These are phyloP conservation scores for Apotomis turbidana DNA, from an alignment of 2,888 invertebrate genomes.

Conservation along the genomic window DNA sequence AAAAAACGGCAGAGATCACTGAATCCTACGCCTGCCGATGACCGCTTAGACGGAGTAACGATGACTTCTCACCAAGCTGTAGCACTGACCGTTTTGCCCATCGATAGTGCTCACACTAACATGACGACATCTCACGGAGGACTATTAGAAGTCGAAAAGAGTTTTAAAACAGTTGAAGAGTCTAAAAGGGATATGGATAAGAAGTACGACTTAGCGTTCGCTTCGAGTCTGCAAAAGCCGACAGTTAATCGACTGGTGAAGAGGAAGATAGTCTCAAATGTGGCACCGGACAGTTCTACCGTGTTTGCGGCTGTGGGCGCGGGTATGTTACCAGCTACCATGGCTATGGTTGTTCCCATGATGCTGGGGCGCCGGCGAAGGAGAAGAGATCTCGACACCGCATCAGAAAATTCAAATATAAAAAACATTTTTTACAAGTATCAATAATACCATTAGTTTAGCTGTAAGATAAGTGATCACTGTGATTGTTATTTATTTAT, in stretches of 20 bases:
- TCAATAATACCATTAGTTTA: conserved; percentile 43
- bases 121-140: conserved; percentile 89
- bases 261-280: conserved; percentile 66
- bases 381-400: conserved; percentile 56
- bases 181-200: conserved; percentile 74
- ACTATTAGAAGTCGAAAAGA: conserved; percentile 88
- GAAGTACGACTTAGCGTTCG: conserved; percentile 64
- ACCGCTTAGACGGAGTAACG: conserved; percentile 59
- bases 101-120: conserved; percentile 84
- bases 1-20: conserved; percentile 77
- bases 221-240: conserved; percentile 63
- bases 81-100: conserved; percentile 89
- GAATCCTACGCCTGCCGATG: conserved; percentile 56
- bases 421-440: conserved; percentile 58
- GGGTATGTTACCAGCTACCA: conserved; percentile 91
- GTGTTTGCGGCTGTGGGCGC: conserved; percentile 89
- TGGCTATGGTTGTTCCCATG: conserved; percentile 92
- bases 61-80: conserved; percentile 82
- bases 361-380: conserved; percentile 83
- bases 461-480: conserved; percentile 41
- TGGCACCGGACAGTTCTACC: conserved; percentile 83
- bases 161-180: conserved; percentile 88
- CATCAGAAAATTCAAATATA: conserved; percentile 52
- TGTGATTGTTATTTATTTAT: conserved; percentile 46
- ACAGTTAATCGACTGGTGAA: conserved; percentile 63